Percentiles rank a stretch among this genome's conserved stretches.
Evolutionary conservation across 1,140 invertebrate species (phyloP).

Genomic region (Brachionus sp.): DNA sequence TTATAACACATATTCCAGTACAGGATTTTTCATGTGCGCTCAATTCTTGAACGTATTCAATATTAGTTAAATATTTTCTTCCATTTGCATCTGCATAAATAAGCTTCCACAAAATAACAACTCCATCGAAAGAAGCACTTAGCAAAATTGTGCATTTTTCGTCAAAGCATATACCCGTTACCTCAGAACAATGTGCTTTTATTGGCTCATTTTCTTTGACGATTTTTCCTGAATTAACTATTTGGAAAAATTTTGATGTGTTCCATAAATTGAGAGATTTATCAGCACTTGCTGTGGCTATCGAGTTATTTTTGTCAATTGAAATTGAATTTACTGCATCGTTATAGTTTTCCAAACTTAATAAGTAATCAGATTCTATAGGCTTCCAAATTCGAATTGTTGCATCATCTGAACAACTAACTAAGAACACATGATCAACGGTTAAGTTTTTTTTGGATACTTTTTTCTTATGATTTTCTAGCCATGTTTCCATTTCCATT

Average conservation of each 20-base stretch:
- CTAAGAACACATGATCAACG: constrained; percentile 52
- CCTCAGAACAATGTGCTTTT: neutral
- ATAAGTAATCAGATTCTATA: constrained; percentile 22
- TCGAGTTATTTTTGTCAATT: neutral
- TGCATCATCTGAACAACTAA: constrained; percentile 56
- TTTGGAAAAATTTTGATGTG: neutral
- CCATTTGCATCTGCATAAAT: neutral
- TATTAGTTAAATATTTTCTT: neutral
- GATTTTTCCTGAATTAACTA: neutral
- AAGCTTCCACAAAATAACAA: neutral
- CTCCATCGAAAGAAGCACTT: neutral
- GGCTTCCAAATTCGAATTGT: constrained; percentile 55
- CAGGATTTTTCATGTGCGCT: constrained; percentile 21
- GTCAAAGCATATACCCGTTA: neutral
- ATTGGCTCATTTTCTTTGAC: neutral
- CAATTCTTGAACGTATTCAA: neutral
- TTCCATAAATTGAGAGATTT: constrained; percentile 11
- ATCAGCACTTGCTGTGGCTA: constrained; percentile 10
- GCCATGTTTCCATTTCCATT: constrained; percentile 40
- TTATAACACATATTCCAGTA: neutral
- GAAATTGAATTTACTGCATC: neutral
- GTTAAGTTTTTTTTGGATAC: constrained; percentile 42
- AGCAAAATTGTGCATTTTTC: neutral
- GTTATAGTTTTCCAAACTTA: constrained; percentile 23
- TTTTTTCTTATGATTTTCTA: constrained; percentile 38